Base-by-base conservation (phyloP, 2,888 invertebrate genomes). In the Ectemnius lituratus region DNA sequence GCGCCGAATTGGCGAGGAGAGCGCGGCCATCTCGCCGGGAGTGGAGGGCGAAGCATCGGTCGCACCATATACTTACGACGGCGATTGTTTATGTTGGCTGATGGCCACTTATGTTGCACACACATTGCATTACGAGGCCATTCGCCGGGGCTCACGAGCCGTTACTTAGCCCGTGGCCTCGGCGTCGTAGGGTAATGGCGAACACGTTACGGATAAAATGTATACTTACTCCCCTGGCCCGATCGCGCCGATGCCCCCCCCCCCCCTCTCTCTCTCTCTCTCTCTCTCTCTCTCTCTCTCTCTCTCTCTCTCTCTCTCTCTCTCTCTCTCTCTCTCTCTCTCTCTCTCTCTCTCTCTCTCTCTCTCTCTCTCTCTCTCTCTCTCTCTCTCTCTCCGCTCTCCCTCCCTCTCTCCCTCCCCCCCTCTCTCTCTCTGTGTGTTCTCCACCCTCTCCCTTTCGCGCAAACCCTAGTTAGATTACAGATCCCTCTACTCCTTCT, bases 71-170 rank as follows among this genome's bases (percentile, higher is more conserved):
- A 90, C 89, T 90, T 90, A 90, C 86, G 81, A 84, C 78, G 87
- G 88, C 89, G 90, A 90, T 90, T 90, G 90, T 90, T 90, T 90
- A 90, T 90, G 90, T 90, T 90, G 90, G 90, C 90, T 90, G 90
- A 90, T 90, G 90, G 90, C 90, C 90, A 90, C 90, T 90, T 90
- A 90, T 86, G 86, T 82, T 88, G 88, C 88, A 88, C 88, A 88
- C 89, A 88, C 89, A 89, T 88, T 86, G 87, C 86, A 89, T 90
- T 88, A 89, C 85, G 79, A 75, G 76, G 83, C 76, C 81, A 78
- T 79, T 79, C 81, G 14, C 52, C 82, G 82, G 81, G 69, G 80
- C 86, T 83, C 84, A 69, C 78, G 83, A 83, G 84, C 83, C 89
- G 87, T 89, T 88, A 89, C 87, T 89, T 87, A 88, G 89, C 88